These are phyloP conservation scores for Drosophila repleta DNA, from an alignment of 1,140 invertebrate species.

Conservation along the genomic window DNA sequence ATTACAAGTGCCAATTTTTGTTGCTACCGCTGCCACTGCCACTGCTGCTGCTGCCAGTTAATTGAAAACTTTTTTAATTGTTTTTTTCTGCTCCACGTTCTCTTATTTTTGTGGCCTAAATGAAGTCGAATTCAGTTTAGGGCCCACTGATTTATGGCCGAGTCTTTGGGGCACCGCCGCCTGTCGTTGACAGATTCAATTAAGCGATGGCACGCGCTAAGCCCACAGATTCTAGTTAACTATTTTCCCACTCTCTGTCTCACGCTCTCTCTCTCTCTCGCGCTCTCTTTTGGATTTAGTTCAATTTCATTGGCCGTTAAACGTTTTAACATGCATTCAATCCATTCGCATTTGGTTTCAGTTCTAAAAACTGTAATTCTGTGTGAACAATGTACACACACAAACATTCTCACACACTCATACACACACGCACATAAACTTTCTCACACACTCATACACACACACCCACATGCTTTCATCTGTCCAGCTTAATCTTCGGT, in stretches of 20 bases:
- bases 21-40: slow-evolving; percentile 55
- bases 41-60: slow-evolving; percentile 66
- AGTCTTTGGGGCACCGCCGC: slow-evolving; percentile 22
- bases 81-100: slow-evolving; percentile 9
- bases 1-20: slow-evolving; percentile 77
- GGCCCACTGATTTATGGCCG: slow-evolving; percentile 63
- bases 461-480: slow-evolving; percentile 24
- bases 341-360: slow-evolving; percentile 51
- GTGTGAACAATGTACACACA: neutral
- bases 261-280: neutral
- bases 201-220: slow-evolving; percentile 45
- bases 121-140: slow-evolving; percentile 55
- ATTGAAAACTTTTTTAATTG: slow-evolving; percentile 81
- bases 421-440: neutral
- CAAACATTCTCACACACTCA: neutral
- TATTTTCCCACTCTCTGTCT: neutral
- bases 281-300: neutral
- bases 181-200: slow-evolving; percentile 78
- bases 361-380: slow-evolving; percentile 53
- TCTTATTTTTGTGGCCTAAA: slow-evolving; percentile 34
- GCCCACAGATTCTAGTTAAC: slow-evolving; percentile 4
- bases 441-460: slow-evolving; percentile 16
- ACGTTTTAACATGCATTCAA: slow-evolving; percentile 25
- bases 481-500: slow-evolving; percentile 41
- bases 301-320: slow-evolving; percentile 7